Percentiles rank a stretch among this genome's conserved stretches.
Evolutionary conservation across 30 jellyfish, hydroid and myxozoan genomes (phyloP).

Genomic region (Morbakka virulenta): DNA sequence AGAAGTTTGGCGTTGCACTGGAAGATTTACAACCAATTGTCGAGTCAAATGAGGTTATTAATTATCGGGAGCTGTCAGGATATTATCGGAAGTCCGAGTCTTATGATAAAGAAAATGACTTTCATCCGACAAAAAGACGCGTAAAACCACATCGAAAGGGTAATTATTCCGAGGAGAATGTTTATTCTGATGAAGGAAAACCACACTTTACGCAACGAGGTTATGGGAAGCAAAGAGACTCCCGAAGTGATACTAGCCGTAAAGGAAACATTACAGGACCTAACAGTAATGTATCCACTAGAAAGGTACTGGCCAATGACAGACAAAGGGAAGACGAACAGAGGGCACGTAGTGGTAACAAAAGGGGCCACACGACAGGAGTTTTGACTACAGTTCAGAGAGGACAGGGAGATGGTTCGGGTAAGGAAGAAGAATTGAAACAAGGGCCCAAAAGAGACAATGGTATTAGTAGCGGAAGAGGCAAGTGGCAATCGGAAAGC

Average conservation of each 20-base stretch:
- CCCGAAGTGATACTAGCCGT: too few species aligned
- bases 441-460: background rate
- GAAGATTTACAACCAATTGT: conserved; percentile 56
- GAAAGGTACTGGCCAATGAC: conserved; percentile 33
- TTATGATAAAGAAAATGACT: conserved; percentile 33
- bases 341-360: background rate
- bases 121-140: conserved; percentile 71
- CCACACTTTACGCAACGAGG: conserved; percentile 20
- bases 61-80: conserved; percentile 64
- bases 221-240: too few species aligned
- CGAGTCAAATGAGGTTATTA: conserved; percentile 17
- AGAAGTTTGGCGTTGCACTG: conserved; percentile 9
- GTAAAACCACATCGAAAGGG: conserved; percentile 40
- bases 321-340: conserved; percentile 10
- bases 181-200: conserved; percentile 40
- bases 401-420: too few species aligned
- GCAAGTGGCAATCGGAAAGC: conserved; percentile 9
- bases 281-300: too few species aligned
- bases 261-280: too few species aligned
- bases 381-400: too few species aligned
- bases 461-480: conserved; percentile 6
- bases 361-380: background rate
- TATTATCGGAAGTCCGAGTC: conserved; percentile 51
- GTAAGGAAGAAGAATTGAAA: too few species aligned
- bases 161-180: conserved; percentile 14